Percentiles rank a stretch among this genome's conserved stretches.
Conservation (phyloP, 2,888 invertebrate genomes). For the Rambutsinella grinnellia region DNA sequence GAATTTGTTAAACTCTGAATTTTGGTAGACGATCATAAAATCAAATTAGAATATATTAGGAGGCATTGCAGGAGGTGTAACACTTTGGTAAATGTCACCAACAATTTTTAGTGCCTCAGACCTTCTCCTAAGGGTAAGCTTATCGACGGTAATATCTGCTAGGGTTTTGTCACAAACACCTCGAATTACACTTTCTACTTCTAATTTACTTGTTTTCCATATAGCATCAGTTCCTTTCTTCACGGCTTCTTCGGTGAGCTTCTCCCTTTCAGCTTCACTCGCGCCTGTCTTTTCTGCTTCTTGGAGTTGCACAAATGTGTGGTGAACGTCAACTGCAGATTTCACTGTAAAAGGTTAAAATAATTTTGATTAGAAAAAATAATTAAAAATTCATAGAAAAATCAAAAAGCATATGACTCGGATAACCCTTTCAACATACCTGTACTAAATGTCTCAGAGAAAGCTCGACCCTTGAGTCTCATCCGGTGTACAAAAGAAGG, state of each 20-base stretch:
- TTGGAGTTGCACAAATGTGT: slow-evolving; percentile 65
- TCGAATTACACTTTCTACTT: slow-evolving; percentile 65
- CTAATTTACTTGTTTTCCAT: slow-evolving; percentile 66
- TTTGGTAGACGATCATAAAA: slow-evolving; percentile 7
- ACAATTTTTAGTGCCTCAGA: slow-evolving; percentile 65
- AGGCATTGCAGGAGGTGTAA: slow-evolving; percentile 55
- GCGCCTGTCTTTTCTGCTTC: slow-evolving; percentile 65
- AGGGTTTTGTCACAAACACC: slow-evolving; percentile 64
- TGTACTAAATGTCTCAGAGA: slow-evolving; percentile 61
- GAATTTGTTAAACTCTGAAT: background rate
- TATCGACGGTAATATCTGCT: slow-evolving; percentile 51
- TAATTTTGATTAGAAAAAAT: too few species aligned
- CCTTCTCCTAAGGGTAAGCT: slow-evolving; percentile 52
- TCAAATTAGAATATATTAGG: slow-evolving; percentile 32
- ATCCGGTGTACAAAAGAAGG: slow-evolving; percentile 65
- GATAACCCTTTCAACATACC: slow-evolving; percentile 19
- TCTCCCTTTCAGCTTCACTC: slow-evolving; percentile 61
- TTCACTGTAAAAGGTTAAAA: slow-evolving; percentile 55
- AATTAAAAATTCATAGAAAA: background rate
- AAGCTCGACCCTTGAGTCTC: slow-evolving; percentile 65
- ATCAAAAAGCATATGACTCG: background rate
- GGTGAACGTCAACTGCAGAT: slow-evolving; percentile 65
- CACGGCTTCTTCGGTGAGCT: slow-evolving; percentile 64
- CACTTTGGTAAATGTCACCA: slow-evolving; percentile 65
- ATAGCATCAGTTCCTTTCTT: slow-evolving; percentile 65